A percentile compares a stretch with the other conserved stretches of the same genome.
Evolutionary conservation across 1,140 invertebrate genomes (phyloP).

Genomic region (Meloidogyne floridensis): DNA sequence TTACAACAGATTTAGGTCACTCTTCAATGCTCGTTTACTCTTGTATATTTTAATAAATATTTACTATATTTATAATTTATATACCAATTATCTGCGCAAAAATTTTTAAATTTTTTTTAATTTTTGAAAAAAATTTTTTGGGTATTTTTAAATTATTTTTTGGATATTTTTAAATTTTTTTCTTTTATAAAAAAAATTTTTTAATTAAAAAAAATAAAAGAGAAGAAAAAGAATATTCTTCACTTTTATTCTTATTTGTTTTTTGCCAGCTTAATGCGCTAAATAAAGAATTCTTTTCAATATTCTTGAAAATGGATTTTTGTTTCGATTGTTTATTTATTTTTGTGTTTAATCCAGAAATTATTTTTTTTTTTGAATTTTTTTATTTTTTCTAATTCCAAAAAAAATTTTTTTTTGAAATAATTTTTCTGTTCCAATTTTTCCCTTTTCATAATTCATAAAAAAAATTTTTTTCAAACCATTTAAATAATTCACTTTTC

Average conservation of each 20-base stretch:
- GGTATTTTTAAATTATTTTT: not conserved
- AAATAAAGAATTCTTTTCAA: too few species aligned
- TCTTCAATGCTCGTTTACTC: not conserved
- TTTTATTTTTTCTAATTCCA: not conserved
- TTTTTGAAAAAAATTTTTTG: too few species aligned
- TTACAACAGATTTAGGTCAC: not conserved
- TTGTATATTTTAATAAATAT: too few species aligned
- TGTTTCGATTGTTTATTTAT: too few species aligned
- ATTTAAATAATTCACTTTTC: not conserved
- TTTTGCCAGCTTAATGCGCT: too few species aligned
- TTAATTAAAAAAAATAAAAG: too few species aligned
- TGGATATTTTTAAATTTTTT: not conserved
- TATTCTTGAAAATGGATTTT: too few species aligned
- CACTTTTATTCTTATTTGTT: too few species aligned
- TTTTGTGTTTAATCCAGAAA: not conserved
- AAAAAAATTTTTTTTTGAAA: not conserved
- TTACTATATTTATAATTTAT: too few species aligned
- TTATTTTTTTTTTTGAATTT: not conserved
- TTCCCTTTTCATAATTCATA: not conserved
- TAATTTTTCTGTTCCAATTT: not conserved
- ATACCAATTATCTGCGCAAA: too few species aligned
- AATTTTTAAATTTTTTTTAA: not conserved
- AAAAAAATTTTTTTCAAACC: not conserved
- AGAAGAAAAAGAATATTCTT: too few species aligned
- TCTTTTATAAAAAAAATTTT: too few species aligned